Conservation (phyloP, 2,113 vertebrate species). For the Hylia prasina region DNA sequence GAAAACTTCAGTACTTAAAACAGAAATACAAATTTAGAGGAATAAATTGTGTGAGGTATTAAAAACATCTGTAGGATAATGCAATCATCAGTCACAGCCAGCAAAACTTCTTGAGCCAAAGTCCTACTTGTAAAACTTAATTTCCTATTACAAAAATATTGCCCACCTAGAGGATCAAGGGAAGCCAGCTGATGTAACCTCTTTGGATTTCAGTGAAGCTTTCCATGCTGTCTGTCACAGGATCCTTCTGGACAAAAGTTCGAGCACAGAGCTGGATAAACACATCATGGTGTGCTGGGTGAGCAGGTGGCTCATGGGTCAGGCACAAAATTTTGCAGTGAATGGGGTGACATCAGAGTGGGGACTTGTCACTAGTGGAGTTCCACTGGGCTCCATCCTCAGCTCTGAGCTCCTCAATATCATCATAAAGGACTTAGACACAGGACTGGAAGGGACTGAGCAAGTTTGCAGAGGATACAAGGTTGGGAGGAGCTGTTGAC, state of each 20-base stretch:
- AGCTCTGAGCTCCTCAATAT: not conserved
- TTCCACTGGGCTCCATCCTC: not conserved
- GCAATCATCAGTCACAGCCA: not conserved
- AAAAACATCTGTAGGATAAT: not conserved
- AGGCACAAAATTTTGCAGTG: not conserved
- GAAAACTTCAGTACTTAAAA: not conserved
- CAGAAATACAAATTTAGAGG: not conserved
- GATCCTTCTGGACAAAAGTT: not conserved
- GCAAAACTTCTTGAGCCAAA: not conserved
- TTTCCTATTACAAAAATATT: not conserved
- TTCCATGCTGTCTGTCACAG: not conserved
- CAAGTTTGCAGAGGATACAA: not conserved
- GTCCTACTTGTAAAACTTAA: not conserved
- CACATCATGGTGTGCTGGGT: not conserved
- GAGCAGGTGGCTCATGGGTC: fast-evolving
- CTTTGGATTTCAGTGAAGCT: not conserved
- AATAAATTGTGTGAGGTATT: not conserved
- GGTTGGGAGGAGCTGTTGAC: not conserved
- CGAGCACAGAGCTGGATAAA: not conserved
- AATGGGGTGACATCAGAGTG: not conserved
- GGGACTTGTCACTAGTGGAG: too few relatives aligned
- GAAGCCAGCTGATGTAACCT: not conserved
- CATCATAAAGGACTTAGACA: too few relatives aligned
- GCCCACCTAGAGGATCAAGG: not conserved
- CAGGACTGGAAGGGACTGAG: not conserved